A percentile compares a stretch with the other conserved stretches of the same genome.
Conservation (phyloP, 2,888 invertebrate genomes). For the Phytoseiulus persimilis region DNA sequence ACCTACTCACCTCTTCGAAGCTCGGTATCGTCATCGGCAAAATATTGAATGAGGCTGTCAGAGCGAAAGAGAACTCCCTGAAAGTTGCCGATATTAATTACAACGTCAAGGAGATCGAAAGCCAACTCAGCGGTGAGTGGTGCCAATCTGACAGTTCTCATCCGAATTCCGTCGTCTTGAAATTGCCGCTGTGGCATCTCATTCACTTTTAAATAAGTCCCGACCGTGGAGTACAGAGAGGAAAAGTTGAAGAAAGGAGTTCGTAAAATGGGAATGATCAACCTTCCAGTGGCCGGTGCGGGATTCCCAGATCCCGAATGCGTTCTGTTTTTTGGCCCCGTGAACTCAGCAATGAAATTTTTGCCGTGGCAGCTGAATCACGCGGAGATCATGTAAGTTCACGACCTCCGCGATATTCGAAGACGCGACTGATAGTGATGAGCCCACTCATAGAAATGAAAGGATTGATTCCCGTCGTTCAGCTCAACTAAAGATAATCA, state of each 20-base stretch:
- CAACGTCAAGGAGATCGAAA: slow-evolving; percentile 7
- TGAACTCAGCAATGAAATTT: neutral
- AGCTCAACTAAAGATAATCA: no score
- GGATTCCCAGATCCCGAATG: slow-evolving; percentile 14
- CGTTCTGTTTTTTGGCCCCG: neutral
- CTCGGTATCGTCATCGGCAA: neutral
- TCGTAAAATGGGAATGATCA: no score
- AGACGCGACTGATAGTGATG: no score
- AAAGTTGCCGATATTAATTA: neutral
- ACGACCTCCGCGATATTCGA: neutral
- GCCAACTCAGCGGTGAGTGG: slow-evolving; percentile 6
- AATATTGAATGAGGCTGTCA: slow-evolving; percentile 28
- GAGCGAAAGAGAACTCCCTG: neutral
- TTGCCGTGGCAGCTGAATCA: slow-evolving; percentile 29
- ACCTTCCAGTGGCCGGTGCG: slow-evolving; percentile 1
- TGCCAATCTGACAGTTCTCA: no score
- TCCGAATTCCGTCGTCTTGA: no score
- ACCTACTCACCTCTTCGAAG: neutral
- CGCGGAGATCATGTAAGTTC: slow-evolving; percentile 10
- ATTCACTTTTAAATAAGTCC: no score
- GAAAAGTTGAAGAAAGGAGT: no score
- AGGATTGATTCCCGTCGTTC: no score
- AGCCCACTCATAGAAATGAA: no score
- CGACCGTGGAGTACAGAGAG: no score
- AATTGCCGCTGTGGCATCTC: no score